Evolutionary conservation across 2,888 invertebrate species (phyloP), one percentile per base, ranked within the genome.

Genomic region (Monopis laevigella): DNA sequence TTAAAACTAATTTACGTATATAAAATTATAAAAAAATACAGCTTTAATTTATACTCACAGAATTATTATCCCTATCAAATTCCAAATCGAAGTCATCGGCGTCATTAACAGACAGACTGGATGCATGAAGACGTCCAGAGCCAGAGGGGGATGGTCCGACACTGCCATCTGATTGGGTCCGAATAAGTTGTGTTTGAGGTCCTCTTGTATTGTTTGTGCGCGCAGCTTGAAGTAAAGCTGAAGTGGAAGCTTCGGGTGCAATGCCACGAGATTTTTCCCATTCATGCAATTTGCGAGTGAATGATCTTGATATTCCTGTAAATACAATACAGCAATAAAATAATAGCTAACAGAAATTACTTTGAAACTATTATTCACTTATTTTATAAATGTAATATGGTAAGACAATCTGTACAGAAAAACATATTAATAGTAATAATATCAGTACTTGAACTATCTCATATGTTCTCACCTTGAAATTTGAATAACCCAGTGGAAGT

Each of bases 181-280:
- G 82, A 10, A 86, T 83, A n/a, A 90, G 68, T 0, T 65, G 59
- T 0, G 83, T 70, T 35, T 64, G 56, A 1, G 69, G 62, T 0
- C 51, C 51, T 44, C 64, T 65, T 16, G 48, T 58, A 36, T 30
- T 24, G 8, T 66, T 57, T 1, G 70, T 74, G 3, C 62, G 55
- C 1, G 82, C 81, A 13, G 78, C 80, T 1, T 65, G 87, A 2
- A 93, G 75, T 0, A 93, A 68, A 0, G 92, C 90, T 50, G 93
- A 91, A 0, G 93, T 93, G 1, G 93, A 93, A 0, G 88, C 88
- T 64, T 93, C 93, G 0, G 93, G 93, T 0, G 89, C 88, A 43
- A 93, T 93, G 1, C 93, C 93, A 45, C 88, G 82, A n/a, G 92
- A 89, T 55, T 92, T 92, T 60, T 93, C 92, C 95, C 95, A 96